Evolutionary conservation across 1,140 invertebrate species (phyloP), one percentile per base, ranked within the genome.

Genomic region (Ladona fulva): DNA sequence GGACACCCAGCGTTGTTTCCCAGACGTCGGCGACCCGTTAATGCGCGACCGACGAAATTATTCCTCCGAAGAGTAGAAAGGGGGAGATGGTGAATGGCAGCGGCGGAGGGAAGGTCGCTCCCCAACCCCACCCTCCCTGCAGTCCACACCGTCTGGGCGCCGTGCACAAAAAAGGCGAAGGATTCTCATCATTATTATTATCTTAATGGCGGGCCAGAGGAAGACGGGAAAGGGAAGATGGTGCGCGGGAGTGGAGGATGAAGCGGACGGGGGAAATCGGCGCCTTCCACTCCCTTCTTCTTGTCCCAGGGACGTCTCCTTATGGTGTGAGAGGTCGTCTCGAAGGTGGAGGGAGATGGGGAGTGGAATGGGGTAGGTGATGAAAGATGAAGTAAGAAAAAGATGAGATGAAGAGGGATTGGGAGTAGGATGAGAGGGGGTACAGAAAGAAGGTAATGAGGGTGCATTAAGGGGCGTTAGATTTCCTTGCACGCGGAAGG

Each of bases 11-110:
- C 52, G 52, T 66, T 66, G 52, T 66, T 66, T 66, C 52, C n/a
- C 52, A 66, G 52, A 66, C 52, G 52, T 66, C 52, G 52, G 52
- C 52, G 52, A 66, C 52, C 52, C 52, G n/a, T 66, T 66, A 66
- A 66, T 66, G 52, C 52, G 52, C 52, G 52, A 22, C 52, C 52
- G 44, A 52, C 44, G 44, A 66, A 66, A 66, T 66, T 66, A 66
- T 66, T 66, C 52, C 52, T 16, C 52, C 52, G n/a, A 22, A 22
- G 52, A 66, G 52, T 3, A 66, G 12, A 37, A 37, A 37, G n/a
- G 52, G 14, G 16, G 52, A 22, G 52, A 66, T 66, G 52, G 52
- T 66, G 52, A 66, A 66, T 66, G 52, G 44, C 44, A 52, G 44
- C 44, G 44, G 19, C 44, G 44, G 44, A 19, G 44, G n/a, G 52